phyloP scores from a whole-genome alignment of 1,140 invertebrate species.

The Drosophila nasuta region DNA sequence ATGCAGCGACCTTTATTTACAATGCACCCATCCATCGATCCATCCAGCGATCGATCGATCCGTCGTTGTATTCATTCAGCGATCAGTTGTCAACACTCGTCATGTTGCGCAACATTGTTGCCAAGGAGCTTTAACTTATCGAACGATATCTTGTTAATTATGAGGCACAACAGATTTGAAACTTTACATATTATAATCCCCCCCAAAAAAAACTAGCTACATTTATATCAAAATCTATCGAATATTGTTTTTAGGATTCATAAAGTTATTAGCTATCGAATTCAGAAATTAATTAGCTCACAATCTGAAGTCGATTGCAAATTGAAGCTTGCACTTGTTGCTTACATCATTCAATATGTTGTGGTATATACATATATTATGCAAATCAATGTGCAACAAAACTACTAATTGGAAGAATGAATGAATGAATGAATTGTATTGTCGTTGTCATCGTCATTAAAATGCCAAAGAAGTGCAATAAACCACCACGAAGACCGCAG shows the following conservation, averaged over 20 bases:
- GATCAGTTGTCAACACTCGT: slow-evolving; percentile 23
- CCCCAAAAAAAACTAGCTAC: too few species aligned
- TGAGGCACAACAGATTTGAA: not conserved
- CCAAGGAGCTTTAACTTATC: slow-evolving; percentile 7
- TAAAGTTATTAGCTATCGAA: too few species aligned
- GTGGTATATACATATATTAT: not conserved
- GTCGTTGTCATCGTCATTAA: slow-evolving; percentile 3
- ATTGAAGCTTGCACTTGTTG: not conserved
- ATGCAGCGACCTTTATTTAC: slow-evolving; percentile 32
- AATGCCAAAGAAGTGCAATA: slow-evolving; percentile 16
- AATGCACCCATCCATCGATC: slow-evolving; percentile 17
- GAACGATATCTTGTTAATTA: slow-evolving; percentile 12
- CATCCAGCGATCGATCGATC: not conserved
- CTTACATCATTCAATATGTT: not conserved
- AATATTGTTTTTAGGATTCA: too few species aligned
- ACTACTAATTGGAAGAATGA: slow-evolving; percentile 12
- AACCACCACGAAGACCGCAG: not conserved
- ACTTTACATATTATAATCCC: too few species aligned
- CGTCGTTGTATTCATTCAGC: slow-evolving; percentile 6
- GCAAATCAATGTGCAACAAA: slow-evolving; percentile 5
- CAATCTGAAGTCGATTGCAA: too few species aligned
- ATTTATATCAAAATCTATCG: too few species aligned
- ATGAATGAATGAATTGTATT: not conserved
- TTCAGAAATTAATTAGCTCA: too few species aligned
- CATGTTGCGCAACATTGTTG: slow-evolving; percentile 39